Evolutionary conservation across 2,113 vertebrate species (phyloP), one percentile per base, ranked within the genome.

Genomic region (Sylvicapra grimmia): DNA sequence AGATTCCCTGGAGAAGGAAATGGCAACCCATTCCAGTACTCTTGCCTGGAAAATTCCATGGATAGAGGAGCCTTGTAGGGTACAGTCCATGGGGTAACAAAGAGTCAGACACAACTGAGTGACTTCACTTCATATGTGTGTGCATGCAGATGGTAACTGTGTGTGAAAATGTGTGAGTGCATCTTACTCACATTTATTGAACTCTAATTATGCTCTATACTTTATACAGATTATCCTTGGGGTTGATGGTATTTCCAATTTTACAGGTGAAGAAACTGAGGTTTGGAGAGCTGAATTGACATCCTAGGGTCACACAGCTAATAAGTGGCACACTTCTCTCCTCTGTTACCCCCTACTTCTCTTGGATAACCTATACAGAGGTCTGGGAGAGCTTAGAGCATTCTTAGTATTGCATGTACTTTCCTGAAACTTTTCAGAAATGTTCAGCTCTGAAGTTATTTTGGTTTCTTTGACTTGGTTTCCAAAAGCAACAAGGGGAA

Each of bases 231-330:
- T 61, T 90, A 29, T 90, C 51, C 68, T 97, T 96, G 56, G 94
- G 31, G 15, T 61, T 90, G 15, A 51, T 96, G 56, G 77, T 91
- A 88, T 68, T 75, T 51, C 51, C 44, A 61, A 3, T 85, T 93
- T 83, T 96, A 89, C 2, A 86, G 79, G 59, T 92, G 47, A 18
- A 93, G 68, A 97, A 96, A 93, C 56, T 49, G 84, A 82, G 33
- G 21, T 93, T 77, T 92, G 63, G 75, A 90, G 49, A 90, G 33
- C 59, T 83, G 15, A 89, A 95, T 21, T 14, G 6, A 79, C 8
- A 72, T 94, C 27, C 51, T 72, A 90, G n/a, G 31, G 27, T 84
- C 47, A 93, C 40, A 93, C 40, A 96, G 51, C 16, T 90, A 83
- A 5, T 79, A 92, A 96, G 58, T 79, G 86, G 47, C 79, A 83